Conservation (phyloP, 1,140 invertebrate genomes). For the Lordiphosa collinella region DNA sequence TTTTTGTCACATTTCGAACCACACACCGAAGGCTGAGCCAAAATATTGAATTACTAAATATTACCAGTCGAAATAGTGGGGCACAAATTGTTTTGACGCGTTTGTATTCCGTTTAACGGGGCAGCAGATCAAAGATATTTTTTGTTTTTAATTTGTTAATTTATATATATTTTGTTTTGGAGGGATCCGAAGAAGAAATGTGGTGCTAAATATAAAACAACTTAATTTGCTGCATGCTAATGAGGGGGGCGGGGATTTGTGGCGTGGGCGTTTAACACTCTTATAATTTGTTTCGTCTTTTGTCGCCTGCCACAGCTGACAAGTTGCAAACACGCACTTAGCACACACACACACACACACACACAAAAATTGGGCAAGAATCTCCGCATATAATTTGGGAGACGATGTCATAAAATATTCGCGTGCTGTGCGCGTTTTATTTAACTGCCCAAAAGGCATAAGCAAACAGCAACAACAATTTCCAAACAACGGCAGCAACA, state of each 20-base stretch:
- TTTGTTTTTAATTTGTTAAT: constrained; percentile 66
- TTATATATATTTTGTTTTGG: constrained; percentile 36
- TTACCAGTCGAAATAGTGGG: constrained; percentile 44
- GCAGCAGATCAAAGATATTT: constrained; percentile 55
- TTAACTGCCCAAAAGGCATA: constrained; percentile 43
- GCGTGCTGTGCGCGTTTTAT: constrained; percentile 56
- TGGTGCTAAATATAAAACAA: constrained; percentile 62
- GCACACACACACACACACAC: neutral
- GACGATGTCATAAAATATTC: constrained; percentile 74
- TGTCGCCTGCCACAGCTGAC: constrained; percentile 54
- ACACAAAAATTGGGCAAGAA: constrained; percentile 15
- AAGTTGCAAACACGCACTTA: constrained; percentile 54
- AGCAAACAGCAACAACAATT: constrained; percentile 22
- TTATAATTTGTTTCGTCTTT: constrained; percentile 63
- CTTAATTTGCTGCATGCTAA: constrained; percentile 74
- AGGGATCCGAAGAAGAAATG: neutral
- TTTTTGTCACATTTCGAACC: constrained; percentile 55
- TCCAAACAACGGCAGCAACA: constrained; percentile 22
- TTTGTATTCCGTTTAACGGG: constrained; percentile 35
- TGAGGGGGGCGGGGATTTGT: constrained; percentile 22
- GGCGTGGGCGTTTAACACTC: constrained; percentile 57
- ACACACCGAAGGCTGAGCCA: constrained; percentile 6
- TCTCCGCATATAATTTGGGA: constrained; percentile 54
- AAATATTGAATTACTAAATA: constrained; percentile 66
- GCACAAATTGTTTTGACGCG: constrained; percentile 64